Evolutionary conservation across 2,888 invertebrate genomes (phyloP), one percentile per base, ranked within the genome.

Genomic region (Lycocerus yunnanus): DNA sequence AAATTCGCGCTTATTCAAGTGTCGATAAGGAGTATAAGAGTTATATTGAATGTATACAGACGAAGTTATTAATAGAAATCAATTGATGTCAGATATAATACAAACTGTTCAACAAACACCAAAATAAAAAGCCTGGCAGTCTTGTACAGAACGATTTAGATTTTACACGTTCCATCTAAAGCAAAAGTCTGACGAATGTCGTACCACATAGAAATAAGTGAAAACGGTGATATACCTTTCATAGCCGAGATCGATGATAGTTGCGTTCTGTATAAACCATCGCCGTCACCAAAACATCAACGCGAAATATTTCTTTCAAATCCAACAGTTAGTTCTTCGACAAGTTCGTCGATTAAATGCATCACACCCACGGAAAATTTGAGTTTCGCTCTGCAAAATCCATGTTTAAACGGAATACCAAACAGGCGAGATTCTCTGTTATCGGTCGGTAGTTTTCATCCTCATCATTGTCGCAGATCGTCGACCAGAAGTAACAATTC

Each of bases 11-110:
- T 43, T 43, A 43, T 43, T 43, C 43, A 63, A 63, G 18, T 63
- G 72, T 67, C 72, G 67, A 72, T 72, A 72, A 66, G 24, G 59
- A 68, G 58, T 67, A 72, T 14, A 58, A 60, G 60, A 71, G 67
- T 59, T 58, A 60, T 67, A 66, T 59, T n/a, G 65, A 9, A 58
- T 63, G 43, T 72, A n/a, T 72, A 65, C 68, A 72, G 58, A 65
- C 65, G 63, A 68, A 68, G 72, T 72, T 72, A 72, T 72, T 72
- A 68, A 72, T 72, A 72, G 72, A 63, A 16, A 68, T 68, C 72
- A 72, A 72, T 72, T 68, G 72, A 72, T 72, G 72, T 72, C 43
- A 59, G 68, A 68, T 61, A 61, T 72, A 67, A 72, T 72, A 69
- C 72, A 63, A 60, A 67, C 71, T 27, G 71, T 72, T 60, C 67